Percentiles rank a stretch among this genome's conserved stretches.
Conservation (phyloP, 2,113 vertebrate genomes). For the Tichodroma muraria region DNA sequence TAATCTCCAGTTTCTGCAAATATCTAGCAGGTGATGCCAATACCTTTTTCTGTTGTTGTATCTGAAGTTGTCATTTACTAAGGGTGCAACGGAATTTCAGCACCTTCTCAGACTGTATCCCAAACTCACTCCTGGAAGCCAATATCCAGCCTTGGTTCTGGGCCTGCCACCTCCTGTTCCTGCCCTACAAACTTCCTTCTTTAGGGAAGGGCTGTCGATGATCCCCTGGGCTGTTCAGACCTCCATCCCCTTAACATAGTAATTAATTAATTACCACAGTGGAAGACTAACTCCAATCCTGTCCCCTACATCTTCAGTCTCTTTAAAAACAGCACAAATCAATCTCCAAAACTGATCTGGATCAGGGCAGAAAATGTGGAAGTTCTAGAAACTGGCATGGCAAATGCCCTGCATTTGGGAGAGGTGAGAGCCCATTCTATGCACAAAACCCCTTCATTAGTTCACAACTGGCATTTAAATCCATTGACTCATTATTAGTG, state of each 20-base stretch:
- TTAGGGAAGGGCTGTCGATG: not conserved
- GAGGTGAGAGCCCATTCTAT: not conserved
- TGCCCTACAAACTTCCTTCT: not conserved
- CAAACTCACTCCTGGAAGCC: not conserved
- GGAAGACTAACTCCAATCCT: not conserved
- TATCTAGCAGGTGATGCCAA: not conserved
- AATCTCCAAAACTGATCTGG: not conserved
- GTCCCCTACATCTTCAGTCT: not conserved
- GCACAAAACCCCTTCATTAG: not conserved
- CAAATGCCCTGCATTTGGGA: not conserved
- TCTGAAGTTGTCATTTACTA: not conserved
- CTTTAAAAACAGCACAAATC: not conserved
- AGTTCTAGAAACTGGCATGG: not conserved
- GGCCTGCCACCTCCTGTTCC: not conserved
- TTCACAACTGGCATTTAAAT: not conserved
- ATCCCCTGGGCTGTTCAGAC: not conserved
- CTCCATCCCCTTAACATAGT: not conserved
- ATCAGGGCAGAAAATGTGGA: not conserved
- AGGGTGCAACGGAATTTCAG: not conserved
- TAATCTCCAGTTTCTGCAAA: not conserved
- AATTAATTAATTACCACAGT: not conserved
- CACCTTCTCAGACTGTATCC: not conserved
- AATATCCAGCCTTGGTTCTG: not conserved
- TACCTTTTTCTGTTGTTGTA: not conserved
- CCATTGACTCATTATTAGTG: not conserved